phyloP scores from a whole-genome alignment of 2,113 vertebrate genomes.

The Xenotilapia leptura region DNA sequence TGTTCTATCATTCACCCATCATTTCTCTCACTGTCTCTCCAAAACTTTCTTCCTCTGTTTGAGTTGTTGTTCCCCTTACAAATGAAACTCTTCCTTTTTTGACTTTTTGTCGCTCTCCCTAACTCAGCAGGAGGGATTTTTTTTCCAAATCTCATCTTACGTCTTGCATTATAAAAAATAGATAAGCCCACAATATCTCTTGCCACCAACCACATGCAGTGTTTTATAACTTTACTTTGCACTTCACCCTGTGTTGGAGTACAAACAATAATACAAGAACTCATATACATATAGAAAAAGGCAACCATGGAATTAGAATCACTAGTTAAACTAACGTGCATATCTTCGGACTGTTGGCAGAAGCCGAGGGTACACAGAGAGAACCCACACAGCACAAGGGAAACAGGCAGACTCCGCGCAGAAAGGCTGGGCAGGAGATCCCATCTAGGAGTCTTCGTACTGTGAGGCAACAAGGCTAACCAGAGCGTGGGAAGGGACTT shows the following conservation, averaged over 20 bases:
- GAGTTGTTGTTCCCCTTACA: slow-evolving; percentile 2
- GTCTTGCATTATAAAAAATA: not conserved
- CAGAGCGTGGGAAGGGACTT: not conserved
- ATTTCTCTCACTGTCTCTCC: slow-evolving; percentile 22
- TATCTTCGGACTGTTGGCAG: not conserved
- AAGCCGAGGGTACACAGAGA: not conserved
- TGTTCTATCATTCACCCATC: slow-evolving; percentile 32
- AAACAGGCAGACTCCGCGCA: not conserved
- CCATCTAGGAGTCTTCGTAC: not conserved
- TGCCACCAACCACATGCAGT: no score
- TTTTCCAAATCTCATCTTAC: not conserved
- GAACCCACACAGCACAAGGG: not conserved
- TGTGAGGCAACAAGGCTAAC: not conserved
- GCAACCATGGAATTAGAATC: not conserved
- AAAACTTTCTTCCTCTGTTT: not conserved
- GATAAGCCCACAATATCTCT: not conserved
- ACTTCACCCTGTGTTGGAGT: not conserved
- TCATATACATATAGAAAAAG: not conserved
- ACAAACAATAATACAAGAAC: not conserved
- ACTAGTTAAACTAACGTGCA: not conserved
- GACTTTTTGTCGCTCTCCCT: not conserved
- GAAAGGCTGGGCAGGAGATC: not conserved
- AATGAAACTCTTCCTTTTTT: not conserved
- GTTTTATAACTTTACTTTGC: not conserved
- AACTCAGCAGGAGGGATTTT: not conserved